Conservation (phyloP, 2,113 vertebrate genomes). For the Mesoclemmys tuberculata region DNA sequence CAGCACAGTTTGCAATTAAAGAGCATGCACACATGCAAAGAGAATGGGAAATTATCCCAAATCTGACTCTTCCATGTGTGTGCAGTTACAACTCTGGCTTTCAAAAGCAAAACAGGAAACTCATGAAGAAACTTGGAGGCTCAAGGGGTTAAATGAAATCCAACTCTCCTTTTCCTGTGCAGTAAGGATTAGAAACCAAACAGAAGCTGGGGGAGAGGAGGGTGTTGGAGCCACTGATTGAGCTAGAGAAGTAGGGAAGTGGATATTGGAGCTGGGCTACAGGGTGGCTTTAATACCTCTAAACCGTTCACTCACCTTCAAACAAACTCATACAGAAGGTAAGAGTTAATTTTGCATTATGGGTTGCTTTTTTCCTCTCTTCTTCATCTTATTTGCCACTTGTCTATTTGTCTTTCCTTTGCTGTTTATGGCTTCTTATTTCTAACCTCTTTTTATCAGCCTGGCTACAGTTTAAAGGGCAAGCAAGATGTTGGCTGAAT, state of each 20-base stretch:
- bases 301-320: not conserved
- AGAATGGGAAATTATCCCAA: conserved; percentile 29
- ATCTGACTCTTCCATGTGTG: not conserved
- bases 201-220: conserved; percentile 56
- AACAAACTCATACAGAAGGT: conserved; percentile 27
- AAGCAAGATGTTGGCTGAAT: not conserved
- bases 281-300: not conserved
- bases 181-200: conserved; percentile 68
- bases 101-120: conserved; percentile 33
- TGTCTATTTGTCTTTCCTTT: not conserved
- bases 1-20: conserved; percentile 2
- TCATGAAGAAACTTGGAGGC: conserved; percentile 14
- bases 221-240: conserved; percentile 16
- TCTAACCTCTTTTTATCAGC: not conserved
- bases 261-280: not conserved
- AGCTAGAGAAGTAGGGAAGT: not conserved
- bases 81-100: rapidly evolving
- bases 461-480: not conserved
- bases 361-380: not conserved
- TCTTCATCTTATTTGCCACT: not conserved
- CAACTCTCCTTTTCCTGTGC: conserved; percentile 75
- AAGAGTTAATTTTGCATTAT: not conserved
- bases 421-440: not conserved
- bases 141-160: conserved; percentile 76
- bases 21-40: not conserved